A percentile compares a stretch with the other conserved stretches of the same genome.
These are phyloP conservation scores for Laspeyria flexula DNA, from an alignment of 2,888 invertebrate genomes.

Conservation along the genomic window DNA sequence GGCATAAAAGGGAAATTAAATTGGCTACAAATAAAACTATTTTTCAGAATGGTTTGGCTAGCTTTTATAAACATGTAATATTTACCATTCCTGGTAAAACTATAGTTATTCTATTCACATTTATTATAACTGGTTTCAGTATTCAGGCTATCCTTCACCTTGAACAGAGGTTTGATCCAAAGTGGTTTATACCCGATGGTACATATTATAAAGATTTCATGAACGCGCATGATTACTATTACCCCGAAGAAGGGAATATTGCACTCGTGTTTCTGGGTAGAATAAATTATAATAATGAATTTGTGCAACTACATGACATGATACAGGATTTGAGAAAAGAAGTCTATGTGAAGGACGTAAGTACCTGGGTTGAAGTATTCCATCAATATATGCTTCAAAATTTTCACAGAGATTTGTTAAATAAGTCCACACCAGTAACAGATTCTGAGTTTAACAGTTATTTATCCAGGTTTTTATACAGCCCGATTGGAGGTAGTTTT, in stretches of 20 bases:
- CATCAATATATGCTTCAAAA: conserved; percentile 86
- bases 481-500: conserved; percentile 89
- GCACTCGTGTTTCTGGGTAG: conserved; percentile 89
- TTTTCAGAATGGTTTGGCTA: conserved; percentile 86
- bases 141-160: conserved; percentile 87
- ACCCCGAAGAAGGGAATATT: conserved; percentile 88
- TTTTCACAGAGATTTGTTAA: conserved; percentile 73
- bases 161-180: conserved; percentile 92
- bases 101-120: conserved; percentile 86
- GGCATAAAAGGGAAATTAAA: conserved; percentile 84
- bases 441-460: conserved; percentile 86
- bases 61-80: conserved; percentile 88
- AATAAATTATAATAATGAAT: conserved; percentile 88
- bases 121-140: conserved; percentile 87
- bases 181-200: conserved; percentile 91
- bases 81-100: conserved; percentile 89
- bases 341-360: conserved; percentile 83
- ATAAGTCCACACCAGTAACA: conserved; percentile 78
- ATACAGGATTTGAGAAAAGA: conserved; percentile 81
- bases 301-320: conserved; percentile 85
- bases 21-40: conserved; percentile 84
- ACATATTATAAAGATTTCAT: conserved; percentile 89
- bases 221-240: conserved; percentile 84
- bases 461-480: conserved; percentile 90
- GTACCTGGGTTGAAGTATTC: conserved; percentile 89